phyloP scores from a whole-genome alignment of 2,888 invertebrate genomes.

The Seira sanloemensis region DNA sequence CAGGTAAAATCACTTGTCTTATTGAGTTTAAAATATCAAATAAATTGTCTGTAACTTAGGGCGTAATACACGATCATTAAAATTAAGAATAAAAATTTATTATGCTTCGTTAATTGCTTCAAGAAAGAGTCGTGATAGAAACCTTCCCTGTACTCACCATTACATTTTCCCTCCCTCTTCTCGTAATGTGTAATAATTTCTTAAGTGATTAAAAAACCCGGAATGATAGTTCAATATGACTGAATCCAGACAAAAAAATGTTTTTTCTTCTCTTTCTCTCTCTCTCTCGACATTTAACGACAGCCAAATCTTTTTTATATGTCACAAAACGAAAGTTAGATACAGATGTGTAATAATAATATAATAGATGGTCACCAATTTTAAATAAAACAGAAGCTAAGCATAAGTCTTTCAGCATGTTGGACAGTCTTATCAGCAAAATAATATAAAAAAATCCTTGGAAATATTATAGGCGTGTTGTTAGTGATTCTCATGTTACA shows the following conservation, averaged over 20 bases:
- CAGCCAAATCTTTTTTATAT: slow-evolving; percentile 2
- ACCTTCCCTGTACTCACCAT: too few relatives aligned
- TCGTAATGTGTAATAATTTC: slow-evolving; percentile 41
- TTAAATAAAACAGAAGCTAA: slow-evolving; percentile 46
- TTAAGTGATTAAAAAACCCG: slow-evolving; percentile 31
- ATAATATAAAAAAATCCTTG: slow-evolving; percentile 36
- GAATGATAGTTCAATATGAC: slow-evolving; percentile 12
- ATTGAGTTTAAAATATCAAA: not conserved
- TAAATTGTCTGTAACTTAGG: slow-evolving; percentile 7
- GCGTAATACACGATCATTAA: slow-evolving; percentile 26
- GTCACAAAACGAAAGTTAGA: not conserved
- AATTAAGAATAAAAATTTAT: slow-evolving; percentile 22
- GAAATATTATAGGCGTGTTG: slow-evolving; percentile 6
- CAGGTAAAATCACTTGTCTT: slow-evolving; percentile 19
- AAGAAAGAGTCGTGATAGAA: slow-evolving; percentile 8
- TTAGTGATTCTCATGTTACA: not conserved
- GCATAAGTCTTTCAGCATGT: slow-evolving; percentile 61
- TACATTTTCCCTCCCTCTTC: too few relatives aligned
- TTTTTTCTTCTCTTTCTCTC: not conserved
- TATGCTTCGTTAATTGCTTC: too few relatives aligned
- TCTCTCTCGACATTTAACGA: too few relatives aligned
- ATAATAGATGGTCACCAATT: not conserved
- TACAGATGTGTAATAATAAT: not conserved
- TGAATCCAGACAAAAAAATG: slow-evolving; percentile 9
- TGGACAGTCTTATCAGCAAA: slow-evolving; percentile 61